Percentiles rank a stretch among this genome's conserved stretches.
Conservation (phyloP, 1,140 invertebrate genomes). For the Panagrolaimus sp. region DNA sequence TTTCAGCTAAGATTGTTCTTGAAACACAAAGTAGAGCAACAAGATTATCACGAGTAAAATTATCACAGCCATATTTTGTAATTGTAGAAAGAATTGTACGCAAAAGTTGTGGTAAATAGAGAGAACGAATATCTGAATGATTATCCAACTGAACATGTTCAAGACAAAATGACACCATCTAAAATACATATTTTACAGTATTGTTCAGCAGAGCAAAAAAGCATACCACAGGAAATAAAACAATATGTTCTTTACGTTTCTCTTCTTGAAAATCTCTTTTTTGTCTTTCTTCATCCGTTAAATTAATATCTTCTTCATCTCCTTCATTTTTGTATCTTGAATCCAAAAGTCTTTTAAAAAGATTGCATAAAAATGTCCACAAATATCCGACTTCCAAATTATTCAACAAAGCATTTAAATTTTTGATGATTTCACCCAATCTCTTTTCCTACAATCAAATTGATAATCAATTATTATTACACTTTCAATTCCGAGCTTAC, state of each 20-base stretch:
- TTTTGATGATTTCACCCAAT: slow-evolving; percentile 69
- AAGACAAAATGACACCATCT: slow-evolving; percentile 53
- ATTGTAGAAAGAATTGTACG: slow-evolving; percentile 35
- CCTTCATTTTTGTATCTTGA: slow-evolving; percentile 23
- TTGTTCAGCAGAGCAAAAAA: not conserved
- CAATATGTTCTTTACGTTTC: slow-evolving; percentile 33
- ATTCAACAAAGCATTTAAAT: slow-evolving; percentile 77
- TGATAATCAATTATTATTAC: not conserved
- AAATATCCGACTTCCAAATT: slow-evolving; percentile 78
- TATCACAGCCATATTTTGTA: slow-evolving; percentile 27
- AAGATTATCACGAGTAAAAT: slow-evolving; percentile 38
- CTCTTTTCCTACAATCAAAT: slow-evolving; percentile 38
- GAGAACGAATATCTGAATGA: slow-evolving; percentile 43
- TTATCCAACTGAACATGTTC: slow-evolving; percentile 45
- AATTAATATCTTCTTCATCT: slow-evolving; percentile 19
- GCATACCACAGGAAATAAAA: slow-evolving; percentile 40
- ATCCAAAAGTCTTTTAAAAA: slow-evolving; percentile 67
- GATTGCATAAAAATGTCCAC: slow-evolving; percentile 74
- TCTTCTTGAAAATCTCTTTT: slow-evolving; percentile 19
- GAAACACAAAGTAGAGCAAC: slow-evolving; percentile 40
- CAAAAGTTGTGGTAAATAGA: slow-evolving; percentile 39
- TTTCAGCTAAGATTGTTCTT: slow-evolving; percentile 35
- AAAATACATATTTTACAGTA: slow-evolving; percentile 18
- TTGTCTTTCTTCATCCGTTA: slow-evolving; percentile 30
- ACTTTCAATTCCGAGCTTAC: not conserved